phyloP scores from a whole-genome alignment of 2,797 vertebrate species.

The Benthosema pterotum region DNA sequence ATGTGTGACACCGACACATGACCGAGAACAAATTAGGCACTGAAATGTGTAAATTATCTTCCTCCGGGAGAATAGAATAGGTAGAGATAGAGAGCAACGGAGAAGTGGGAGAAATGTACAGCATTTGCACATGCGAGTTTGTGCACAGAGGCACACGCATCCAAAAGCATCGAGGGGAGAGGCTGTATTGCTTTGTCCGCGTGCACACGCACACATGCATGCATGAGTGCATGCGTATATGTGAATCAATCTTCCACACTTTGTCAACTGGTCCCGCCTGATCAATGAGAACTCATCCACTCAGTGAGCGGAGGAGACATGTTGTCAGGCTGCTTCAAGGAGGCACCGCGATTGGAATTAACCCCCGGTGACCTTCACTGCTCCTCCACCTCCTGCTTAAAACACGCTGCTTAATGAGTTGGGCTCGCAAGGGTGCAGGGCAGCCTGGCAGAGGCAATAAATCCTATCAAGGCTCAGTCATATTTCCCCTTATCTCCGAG shows the following conservation, averaged over 20 bases:
- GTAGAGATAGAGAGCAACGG: slow-evolving; percentile 6
- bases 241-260: slow-evolving; percentile 50
- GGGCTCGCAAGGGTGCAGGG: slow-evolving; percentile 54
- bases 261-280: slow-evolving; percentile 61
- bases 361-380: slow-evolving; percentile 70
- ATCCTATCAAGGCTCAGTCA: slow-evolving; percentile 61
- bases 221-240: neutral
- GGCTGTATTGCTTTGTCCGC: slow-evolving; percentile 2
- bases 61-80: slow-evolving; percentile 9
- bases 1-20: no score
- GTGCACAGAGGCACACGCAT: neutral
- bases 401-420: slow-evolving; percentile 74
- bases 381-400: slow-evolving; percentile 55
- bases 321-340: slow-evolving; percentile 71
- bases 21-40: neutral
- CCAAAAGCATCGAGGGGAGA: neutral
- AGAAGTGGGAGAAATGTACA: neutral
- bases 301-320: slow-evolving; percentile 73
- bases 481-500: slow-evolving; percentile 63
- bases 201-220: neutral
- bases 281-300: slow-evolving; percentile 67
- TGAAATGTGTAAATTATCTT: slow-evolving; percentile 27
- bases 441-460: slow-evolving; percentile 49
- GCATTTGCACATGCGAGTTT: neutral
- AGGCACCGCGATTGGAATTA: slow-evolving; percentile 76